These are phyloP conservation scores for Jordanella pulchra DNA, from an alignment of 2,797 vertebrate species.

Conservation along the genomic window DNA sequence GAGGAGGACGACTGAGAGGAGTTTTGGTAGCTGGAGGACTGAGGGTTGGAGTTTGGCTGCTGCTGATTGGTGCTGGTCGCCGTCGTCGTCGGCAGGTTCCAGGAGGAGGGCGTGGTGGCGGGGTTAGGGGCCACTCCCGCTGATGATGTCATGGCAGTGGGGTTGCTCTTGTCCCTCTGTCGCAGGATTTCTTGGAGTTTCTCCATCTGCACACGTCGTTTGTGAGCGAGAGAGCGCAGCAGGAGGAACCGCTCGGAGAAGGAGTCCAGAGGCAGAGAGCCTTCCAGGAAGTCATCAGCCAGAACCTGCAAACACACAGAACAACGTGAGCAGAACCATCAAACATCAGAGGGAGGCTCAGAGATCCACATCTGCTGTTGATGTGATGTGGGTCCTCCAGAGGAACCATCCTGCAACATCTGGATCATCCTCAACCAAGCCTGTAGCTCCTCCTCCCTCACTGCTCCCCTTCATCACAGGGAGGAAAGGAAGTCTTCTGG, in stretches of 20 bases:
- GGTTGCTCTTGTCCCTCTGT: slow-evolving; percentile 67
- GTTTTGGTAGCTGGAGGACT: slow-evolving; percentile 50
- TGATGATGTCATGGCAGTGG: slow-evolving; percentile 59
- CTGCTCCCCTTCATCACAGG: too few relatives aligned
- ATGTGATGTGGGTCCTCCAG: too few relatives aligned
- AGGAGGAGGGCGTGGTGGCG: slow-evolving; percentile 48
- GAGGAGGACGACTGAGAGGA: slow-evolving; percentile 54
- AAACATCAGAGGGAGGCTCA: too few relatives aligned
- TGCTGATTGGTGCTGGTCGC: slow-evolving; percentile 54
- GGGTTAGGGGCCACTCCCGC: slow-evolving; percentile 57
- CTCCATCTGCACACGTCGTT: slow-evolving; percentile 87
- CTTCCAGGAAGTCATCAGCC: slow-evolving; percentile 91
- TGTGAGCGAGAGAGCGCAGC: slow-evolving; percentile 86
- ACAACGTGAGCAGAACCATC: neutral
- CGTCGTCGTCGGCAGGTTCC: slow-evolving; percentile 67
- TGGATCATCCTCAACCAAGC: too few relatives aligned
- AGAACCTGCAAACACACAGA: slow-evolving; percentile 75
- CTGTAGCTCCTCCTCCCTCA: too few relatives aligned
- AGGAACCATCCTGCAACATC: too few relatives aligned
- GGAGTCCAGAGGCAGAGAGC: slow-evolving; percentile 83
- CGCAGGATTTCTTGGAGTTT: slow-evolving; percentile 90
- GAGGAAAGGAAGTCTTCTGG: too few relatives aligned
- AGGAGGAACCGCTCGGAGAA: slow-evolving; percentile 88
- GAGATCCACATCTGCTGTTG: too few relatives aligned
- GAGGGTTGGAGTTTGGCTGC: slow-evolving; percentile 60